Conservation (phyloP, 2,888 invertebrate species). For the Capitulum mitella region DNA sequence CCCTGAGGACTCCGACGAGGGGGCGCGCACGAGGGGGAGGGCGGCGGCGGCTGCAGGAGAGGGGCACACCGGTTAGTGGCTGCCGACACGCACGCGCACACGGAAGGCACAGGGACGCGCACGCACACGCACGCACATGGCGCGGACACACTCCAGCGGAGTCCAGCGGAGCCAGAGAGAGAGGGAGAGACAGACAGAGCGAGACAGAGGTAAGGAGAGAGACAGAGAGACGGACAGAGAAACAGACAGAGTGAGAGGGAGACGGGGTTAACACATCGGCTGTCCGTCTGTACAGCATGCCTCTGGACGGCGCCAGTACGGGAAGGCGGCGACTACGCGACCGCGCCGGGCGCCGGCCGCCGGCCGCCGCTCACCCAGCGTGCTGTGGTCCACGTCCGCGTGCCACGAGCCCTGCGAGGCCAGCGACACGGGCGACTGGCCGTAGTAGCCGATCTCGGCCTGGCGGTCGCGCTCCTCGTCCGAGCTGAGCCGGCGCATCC, state of each 20-base stretch:
- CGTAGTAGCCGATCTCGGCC: conserved; percentile 48
- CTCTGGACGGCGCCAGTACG: neutral
- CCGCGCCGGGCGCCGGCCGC: neutral
- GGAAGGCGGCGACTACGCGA: conserved; percentile 18
- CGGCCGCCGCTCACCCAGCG: conserved; percentile 35
- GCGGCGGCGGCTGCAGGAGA: neutral
- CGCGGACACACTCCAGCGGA: neutral
- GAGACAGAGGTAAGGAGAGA: no score
- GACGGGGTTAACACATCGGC: neutral
- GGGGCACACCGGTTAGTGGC: conserved; percentile 1
- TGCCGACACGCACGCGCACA: conserved; percentile 12
- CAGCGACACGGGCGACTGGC: conserved; percentile 49
- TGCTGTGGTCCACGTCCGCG: conserved; percentile 49
- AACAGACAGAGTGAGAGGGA: neutral
- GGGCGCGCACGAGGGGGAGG: conserved; percentile 21
- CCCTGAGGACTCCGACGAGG: conserved; percentile 19
- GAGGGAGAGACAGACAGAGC: no score
- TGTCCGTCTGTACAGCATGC: conserved; percentile 2
- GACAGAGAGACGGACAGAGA: neutral
- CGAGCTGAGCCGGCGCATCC: conserved; percentile 50
- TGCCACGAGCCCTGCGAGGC: conserved; percentile 50
- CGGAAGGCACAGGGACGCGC: neutral
- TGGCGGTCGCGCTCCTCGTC: conserved; percentile 40
- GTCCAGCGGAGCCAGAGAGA: no score
- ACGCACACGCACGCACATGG: neutral